Percentiles rank a stretch among this genome's conserved stretches.
Evolutionary conservation across 2,797 vertebrate species (phyloP).

Genomic region (Pipistrellus pipistrellus): DNA sequence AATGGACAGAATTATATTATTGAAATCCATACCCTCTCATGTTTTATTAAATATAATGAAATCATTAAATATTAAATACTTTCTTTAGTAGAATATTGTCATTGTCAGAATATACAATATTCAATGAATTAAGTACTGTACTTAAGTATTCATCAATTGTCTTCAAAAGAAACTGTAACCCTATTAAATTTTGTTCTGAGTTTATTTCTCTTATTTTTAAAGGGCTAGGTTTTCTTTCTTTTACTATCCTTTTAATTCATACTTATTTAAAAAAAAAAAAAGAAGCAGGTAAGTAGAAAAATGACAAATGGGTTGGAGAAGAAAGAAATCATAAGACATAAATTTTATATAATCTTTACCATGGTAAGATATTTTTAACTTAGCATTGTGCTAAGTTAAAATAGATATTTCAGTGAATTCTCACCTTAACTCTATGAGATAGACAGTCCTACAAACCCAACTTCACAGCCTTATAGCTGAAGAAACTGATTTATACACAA

Average conservation of each 20-base stretch:
- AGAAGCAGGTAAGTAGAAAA: background rate
- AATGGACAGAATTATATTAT: conserved; percentile 71
- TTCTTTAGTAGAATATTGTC: conserved; percentile 68
- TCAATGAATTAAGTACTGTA: conserved; percentile 62
- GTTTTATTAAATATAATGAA: conserved; percentile 79
- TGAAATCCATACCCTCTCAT: conserved; percentile 75
- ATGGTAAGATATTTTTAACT: background rate
- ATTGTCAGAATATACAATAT: conserved; percentile 74
- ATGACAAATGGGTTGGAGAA: background rate
- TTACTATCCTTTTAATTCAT: background rate
- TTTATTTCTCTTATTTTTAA: conserved; percentile 68
- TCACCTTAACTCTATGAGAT: background rate
- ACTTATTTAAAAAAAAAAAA: too few relatives aligned
- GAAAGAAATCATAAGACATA: conserved; percentile 42
- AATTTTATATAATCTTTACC: conserved; percentile 15
- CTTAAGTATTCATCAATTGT: conserved; percentile 66
- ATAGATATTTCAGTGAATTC: background rate
- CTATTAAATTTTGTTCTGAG: conserved; percentile 45
- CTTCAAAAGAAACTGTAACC: conserved; percentile 53
- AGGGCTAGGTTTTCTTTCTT: background rate
- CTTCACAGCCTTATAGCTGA: background rate
- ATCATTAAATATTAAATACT: conserved; percentile 79
- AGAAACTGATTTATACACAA: background rate
- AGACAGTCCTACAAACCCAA: background rate
- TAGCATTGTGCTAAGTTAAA: background rate